Percentiles rank a stretch among this genome's conserved stretches.
These are phyloP conservation scores for Platyrinchus mystaceus DNA, from an alignment of 2,797 vertebrate genomes.

Conservation along the genomic window DNA sequence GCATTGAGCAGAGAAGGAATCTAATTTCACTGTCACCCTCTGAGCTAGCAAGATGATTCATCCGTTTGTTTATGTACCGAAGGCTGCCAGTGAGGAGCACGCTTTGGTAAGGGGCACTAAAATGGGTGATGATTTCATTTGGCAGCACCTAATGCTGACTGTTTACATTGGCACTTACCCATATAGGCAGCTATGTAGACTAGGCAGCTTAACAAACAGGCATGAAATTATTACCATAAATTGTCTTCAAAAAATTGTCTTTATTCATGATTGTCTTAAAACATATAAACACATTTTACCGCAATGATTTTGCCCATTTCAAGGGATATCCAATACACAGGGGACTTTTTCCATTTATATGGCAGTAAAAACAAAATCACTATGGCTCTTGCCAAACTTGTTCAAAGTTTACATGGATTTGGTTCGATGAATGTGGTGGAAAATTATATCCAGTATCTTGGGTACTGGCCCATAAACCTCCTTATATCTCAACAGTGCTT, in stretches of 20 bases:
- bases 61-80: slow-evolving; percentile 1
- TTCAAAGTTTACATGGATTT: slow-evolving; percentile 1
- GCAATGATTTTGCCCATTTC: slow-evolving; percentile 57
- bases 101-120: background rate
- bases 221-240: slow-evolving; percentile 46
- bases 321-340: background rate
- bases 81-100: slow-evolving; percentile 2
- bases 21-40: slow-evolving; percentile 17
- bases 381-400: slow-evolving; percentile 1
- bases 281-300: slow-evolving; percentile 47
- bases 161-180: slow-evolving; percentile 41
- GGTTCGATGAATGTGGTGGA: background rate
- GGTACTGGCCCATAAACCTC: background rate
- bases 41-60: slow-evolving; percentile 12
- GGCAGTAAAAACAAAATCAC: slow-evolving; percentile 20
- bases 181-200: slow-evolving; percentile 33
- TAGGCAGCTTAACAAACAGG: slow-evolving; percentile 15
- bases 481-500: background rate
- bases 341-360: slow-evolving; percentile 33
- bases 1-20: background rate
- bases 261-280: slow-evolving; percentile 57
- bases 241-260: slow-evolving; percentile 62
- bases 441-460: slow-evolving; percentile 39
- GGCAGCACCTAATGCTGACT: slow-evolving; percentile 23
- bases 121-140: slow-evolving; percentile 46